Evolutionary conservation across 2,113 vertebrate species (phyloP).

Genomic region (Corythornis vintsioides): DNA sequence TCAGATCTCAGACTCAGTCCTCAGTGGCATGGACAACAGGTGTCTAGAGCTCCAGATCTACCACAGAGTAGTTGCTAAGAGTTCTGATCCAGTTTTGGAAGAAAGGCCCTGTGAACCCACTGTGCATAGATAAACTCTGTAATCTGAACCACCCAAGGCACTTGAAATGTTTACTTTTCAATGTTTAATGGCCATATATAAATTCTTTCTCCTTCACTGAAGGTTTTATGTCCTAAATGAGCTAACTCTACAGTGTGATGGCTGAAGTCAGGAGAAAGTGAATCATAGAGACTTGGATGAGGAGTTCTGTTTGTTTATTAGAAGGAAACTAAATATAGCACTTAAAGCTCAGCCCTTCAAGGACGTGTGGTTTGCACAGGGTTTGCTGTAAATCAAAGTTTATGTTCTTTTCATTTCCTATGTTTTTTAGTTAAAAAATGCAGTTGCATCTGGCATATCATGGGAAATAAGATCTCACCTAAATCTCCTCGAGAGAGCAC

Average conservation of each 20-base stretch:
- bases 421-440: neutral
- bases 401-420: constrained; percentile 44
- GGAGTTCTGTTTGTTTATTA: constrained; percentile 17
- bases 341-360: neutral
- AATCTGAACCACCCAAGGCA: neutral
- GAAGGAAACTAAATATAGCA: constrained; percentile 14
- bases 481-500: neutral
- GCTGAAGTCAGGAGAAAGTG: constrained; percentile 28
- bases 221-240: neutral
- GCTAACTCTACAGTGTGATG: neutral
- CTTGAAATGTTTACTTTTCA: constrained; percentile 17
- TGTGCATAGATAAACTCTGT: neutral
- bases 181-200: neutral
- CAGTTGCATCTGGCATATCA: neutral
- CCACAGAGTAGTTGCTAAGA: accelerated
- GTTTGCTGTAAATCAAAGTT: constrained; percentile 14
- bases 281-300: neutral
- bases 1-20: neutral
- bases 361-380: constrained; percentile 2
- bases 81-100: neutral
- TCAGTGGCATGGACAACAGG: neutral
- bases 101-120: neutral
- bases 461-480: neutral
- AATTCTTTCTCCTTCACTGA: neutral
- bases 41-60: neutral